Base-by-base conservation (phyloP, 2,113 vertebrate species). In the Ciconia maguari region DNA sequence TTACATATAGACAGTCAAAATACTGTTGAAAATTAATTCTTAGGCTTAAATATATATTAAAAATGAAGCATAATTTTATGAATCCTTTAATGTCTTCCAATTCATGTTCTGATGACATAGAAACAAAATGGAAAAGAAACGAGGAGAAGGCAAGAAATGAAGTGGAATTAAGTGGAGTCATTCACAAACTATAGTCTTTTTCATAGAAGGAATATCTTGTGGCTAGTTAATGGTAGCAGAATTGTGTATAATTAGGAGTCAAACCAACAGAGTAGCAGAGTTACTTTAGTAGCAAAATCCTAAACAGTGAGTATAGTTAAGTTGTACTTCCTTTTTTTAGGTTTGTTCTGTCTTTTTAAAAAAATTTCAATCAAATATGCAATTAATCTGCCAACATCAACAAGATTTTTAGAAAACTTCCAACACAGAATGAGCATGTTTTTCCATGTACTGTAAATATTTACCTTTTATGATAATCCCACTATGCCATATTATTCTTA, bases 391-490 rank as follows among this genome's bases (percentile, higher is more conserved):
- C 70, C 87, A 96, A 70, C 32, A 88, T 96, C 92, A 97, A 95
- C 36, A 84, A 66, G 66, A 94, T 83, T 57, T 91, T 96, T 76
- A 93, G 79, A 96, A 92, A 84, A 38, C 51, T 84, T 92, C 46
- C 24, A 25, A 86, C 61, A 94, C 61, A 96, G 79, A 96, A 71
- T 15, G 8, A 90, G 5, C 54, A 74, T 94, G 14, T 82, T 96
- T 96, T 78, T 76, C 58, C 6, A 88, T 25, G 26, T 74, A 42
- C 13, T 83, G 20, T 92, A 97, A 96, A 96, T 97, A 97, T 96
- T 98, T 97, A 81, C 38, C 78, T 93, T 97, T 88, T 69, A 66
- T 42, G 52, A 88, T 92, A 96, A 96, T 90, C 78, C 38, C 57
- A 80, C n/a, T 93, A 89, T 29, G 17, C 85, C 27, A 46, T 83